Conservation (phyloP, 2,797 vertebrate genomes). For the Aeoliscus strigatus region DNA sequence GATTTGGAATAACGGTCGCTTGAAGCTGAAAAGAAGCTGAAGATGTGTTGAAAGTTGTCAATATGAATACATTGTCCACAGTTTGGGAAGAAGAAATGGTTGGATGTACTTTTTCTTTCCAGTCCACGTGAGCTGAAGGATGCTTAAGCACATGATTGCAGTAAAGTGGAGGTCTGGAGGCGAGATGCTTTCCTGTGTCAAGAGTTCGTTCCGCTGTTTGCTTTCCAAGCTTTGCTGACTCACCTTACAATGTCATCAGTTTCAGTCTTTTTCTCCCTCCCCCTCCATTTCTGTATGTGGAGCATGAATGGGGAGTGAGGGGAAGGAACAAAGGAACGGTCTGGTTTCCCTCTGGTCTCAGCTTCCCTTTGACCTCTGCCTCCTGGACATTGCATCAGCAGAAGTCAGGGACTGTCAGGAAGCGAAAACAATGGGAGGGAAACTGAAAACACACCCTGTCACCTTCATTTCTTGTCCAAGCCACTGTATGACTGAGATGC, state of each 20-base stretch:
- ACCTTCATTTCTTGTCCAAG: constrained; percentile 17
- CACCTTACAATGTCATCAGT: constrained; percentile 45
- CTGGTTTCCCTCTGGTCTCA: constrained; percentile 40
- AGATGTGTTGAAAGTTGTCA: too few species aligned
- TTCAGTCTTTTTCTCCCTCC: constrained; percentile 18
- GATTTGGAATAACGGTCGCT: constrained; percentile 1
- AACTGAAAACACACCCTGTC: constrained; percentile 43
- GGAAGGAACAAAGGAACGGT: constrained; percentile 33
- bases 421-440: constrained; percentile 73
- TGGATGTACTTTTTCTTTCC: constrained; percentile 7
- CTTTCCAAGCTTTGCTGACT: constrained; percentile 67
- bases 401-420: constrained; percentile 55
- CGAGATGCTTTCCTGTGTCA: constrained; percentile 46
- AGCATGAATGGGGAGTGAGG: constrained; percentile 24
- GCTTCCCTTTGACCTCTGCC: constrained; percentile 60
- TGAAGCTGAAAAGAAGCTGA: constrained; percentile 7
- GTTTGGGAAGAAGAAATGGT: not conserved
- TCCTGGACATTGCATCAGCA: constrained; percentile 60
- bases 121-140: constrained; percentile 10
- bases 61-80: not conserved
- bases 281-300: constrained; percentile 5
- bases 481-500: not conserved
- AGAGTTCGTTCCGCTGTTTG: constrained; percentile 45
- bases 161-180: constrained; percentile 26
- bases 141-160: constrained; percentile 31